Evolutionary conservation across 2,113 vertebrate species (phyloP), one percentile per base, ranked within the genome.

Genomic region (Dryoscopus gambensis): DNA sequence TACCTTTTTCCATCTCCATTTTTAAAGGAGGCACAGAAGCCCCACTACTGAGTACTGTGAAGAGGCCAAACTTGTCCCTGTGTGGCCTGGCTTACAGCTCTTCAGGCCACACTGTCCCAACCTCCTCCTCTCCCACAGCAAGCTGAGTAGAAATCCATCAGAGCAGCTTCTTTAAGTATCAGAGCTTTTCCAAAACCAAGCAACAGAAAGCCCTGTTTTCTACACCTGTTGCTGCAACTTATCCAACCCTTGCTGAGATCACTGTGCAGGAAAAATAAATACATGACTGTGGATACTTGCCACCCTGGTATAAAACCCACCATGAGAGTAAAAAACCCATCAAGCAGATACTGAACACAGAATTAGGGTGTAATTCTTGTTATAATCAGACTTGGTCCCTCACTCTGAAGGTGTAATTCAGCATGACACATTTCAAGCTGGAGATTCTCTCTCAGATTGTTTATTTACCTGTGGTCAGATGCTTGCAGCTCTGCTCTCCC

Each of bases 401-500:
- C 55, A 25, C 30, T 89, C 62, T 64, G 60, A 75, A 55, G 52
- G 37, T 60, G n/a, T 42, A 62, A 76, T 57, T 89, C 57, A 73
- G 31, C 52, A 49, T 14, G 35, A 69, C 13, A 30, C 39, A 59
- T n/a, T 63, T 50, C 68, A 79, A 84, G 35, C 20, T n/a, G 57
- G 52, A 4, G 11, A 49, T 37, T 22, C 27, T 55, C 50, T 35
- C 77, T 81, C n/a, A 33, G 55, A 49, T 39, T 57, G 33, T 69
- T 78, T 74, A 53, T 68, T 12, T 97, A 98, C 98, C 98, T 98
- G 97, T 98, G 98, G 84, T 98, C 98, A 27, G 98, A 98, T 0
- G 98, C 98, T 46, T 98, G 98, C 17, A 98, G 97, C 86, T 98
- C 98, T 0, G 98, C 98, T 67, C 98, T 98, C 76, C 98, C 98